Evolutionary conservation across 2,888 invertebrate species (phyloP).

Genomic region (Adineta ricciae): DNA sequence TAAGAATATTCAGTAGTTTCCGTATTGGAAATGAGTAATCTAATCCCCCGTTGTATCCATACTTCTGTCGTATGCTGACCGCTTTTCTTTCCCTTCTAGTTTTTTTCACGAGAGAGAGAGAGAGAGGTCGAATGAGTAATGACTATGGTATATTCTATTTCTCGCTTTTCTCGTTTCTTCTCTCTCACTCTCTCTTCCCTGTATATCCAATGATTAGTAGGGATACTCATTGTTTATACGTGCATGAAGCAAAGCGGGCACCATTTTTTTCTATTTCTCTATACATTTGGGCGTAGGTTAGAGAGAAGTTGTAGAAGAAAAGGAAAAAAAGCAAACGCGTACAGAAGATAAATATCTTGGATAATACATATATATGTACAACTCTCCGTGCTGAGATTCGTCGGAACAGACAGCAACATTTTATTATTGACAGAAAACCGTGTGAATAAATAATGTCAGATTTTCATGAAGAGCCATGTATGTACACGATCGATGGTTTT

Average conservation of each 20-base stretch:
- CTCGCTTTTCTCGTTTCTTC: neutral
- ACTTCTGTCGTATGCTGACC: neutral
- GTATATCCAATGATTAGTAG: neutral
- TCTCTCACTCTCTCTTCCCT: neutral
- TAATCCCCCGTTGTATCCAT: neutral
- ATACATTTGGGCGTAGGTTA: neutral
- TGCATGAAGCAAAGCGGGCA: neutral
- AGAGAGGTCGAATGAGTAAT: neutral
- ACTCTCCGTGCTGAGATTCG: neutral
- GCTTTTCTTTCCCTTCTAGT: neutral
- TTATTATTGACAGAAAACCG: neutral
- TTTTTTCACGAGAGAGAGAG: neutral
- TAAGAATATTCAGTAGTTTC: too few relatives aligned
- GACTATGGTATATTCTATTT: neutral
- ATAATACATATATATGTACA: neutral
- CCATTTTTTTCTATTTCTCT: neutral
- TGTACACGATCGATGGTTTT: neutral
- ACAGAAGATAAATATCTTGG: neutral
- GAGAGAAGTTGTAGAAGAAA: neutral
- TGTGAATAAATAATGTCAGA: neutral
- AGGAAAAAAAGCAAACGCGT: neutral
- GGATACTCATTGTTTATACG: neutral
- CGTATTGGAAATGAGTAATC: neutral
- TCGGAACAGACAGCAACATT: neutral
- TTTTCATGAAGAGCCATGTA: neutral